These are phyloP conservation scores for Phortica variegata DNA, from an alignment of 1,140 invertebrate species.

Conservation along the genomic window DNA sequence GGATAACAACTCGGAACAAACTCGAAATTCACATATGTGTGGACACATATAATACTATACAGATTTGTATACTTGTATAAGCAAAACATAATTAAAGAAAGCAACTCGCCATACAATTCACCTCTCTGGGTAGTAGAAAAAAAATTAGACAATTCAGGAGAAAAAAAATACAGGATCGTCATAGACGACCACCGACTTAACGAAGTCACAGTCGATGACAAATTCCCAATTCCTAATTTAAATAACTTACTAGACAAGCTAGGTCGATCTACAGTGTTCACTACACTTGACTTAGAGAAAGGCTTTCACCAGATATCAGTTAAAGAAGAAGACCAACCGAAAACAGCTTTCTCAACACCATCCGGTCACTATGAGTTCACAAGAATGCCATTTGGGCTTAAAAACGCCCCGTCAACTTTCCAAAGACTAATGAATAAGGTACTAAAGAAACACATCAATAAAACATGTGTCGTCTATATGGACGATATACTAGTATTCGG, in stretches of 20 bases:
- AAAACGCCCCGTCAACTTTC: constrained; percentile 42
- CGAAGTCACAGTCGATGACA: neutral
- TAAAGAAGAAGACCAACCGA: constrained; percentile 41
- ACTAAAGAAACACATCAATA: constrained; percentile 35
- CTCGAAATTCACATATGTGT: neutral
- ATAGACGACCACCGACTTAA: constrained; percentile 52
- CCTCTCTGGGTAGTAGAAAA: too few species aligned
- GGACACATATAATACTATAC: neutral
- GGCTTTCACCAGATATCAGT: constrained; percentile 61
- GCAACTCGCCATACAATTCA: too few species aligned
- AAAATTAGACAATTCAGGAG: too few species aligned
- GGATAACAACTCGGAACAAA: too few species aligned
- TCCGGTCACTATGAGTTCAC: constrained; percentile 44
- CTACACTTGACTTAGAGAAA: constrained; percentile 58
- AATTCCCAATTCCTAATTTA: constrained; percentile 3
- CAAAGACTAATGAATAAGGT: constrained; percentile 45
- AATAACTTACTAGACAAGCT: constrained; percentile 48
- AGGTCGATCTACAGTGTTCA: constrained; percentile 57
- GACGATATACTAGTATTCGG: neutral
- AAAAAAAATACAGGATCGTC: constrained; percentile 43
- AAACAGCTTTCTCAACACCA: constrained; percentile 58
- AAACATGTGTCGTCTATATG: constrained; percentile 6
- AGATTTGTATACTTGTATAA: neutral
- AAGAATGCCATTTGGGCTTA: constrained; percentile 44
- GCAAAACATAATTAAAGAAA: too few species aligned